Evolutionary conservation across 2,113 vertebrate species (phyloP).

Genomic region (Onychorhynchus coronatus): DNA sequence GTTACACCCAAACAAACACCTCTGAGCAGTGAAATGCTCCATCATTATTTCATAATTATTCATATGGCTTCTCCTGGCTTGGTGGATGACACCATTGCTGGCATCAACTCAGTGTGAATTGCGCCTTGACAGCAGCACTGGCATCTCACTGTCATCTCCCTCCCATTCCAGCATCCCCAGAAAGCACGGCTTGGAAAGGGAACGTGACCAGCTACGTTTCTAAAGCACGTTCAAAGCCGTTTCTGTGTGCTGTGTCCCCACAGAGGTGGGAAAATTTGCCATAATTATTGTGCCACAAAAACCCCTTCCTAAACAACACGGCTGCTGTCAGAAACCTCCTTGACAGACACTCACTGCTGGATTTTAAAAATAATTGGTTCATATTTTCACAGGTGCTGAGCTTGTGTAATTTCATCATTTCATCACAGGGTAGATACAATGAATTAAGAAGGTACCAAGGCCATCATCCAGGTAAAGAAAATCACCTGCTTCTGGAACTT

Average conservation of each 20-base stretch:
- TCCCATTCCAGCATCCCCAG: background rate
- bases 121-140: background rate
- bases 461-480: background rate
- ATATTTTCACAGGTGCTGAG: background rate
- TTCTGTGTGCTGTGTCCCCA: background rate
- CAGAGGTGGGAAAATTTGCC: background rate
- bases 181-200: background rate
- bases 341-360: background rate
- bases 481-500: background rate
- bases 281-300: background rate
- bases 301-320: background rate
- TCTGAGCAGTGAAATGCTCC: background rate
- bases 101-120: background rate
- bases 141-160: background rate
- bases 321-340: background rate
- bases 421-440: background rate
- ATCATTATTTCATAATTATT: background rate
- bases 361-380: background rate
- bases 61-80: background rate
- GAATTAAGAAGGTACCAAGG: background rate
- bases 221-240: background rate
- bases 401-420: background rate
- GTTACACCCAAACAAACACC: background rate
- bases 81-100: background rate
- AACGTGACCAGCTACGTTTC: background rate